Conservation (phyloP, 2,888 invertebrate species). For the Latrodectus hesperus region DNA sequence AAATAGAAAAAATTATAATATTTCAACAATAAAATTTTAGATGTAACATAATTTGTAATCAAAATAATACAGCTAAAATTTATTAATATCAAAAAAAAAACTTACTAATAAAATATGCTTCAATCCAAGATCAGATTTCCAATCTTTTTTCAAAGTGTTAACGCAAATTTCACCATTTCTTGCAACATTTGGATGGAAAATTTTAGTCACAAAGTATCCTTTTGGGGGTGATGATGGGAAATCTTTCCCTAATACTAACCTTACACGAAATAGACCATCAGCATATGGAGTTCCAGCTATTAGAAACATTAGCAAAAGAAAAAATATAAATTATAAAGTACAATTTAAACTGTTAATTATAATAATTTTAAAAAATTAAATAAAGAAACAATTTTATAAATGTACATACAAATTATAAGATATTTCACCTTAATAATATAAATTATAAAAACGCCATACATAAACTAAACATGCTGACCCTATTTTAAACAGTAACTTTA, state of each 20-base stretch:
- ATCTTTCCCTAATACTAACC: slow-evolving; percentile 91
- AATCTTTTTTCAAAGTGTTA: slow-evolving; percentile 95
- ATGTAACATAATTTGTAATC: background rate
- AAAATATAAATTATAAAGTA: no score
- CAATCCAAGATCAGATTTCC: slow-evolving; percentile 96
- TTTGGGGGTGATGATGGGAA: slow-evolving; percentile 94
- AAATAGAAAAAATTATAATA: no score
- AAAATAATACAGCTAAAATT: background rate
- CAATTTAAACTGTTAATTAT: no score
- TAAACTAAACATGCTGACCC: no score
- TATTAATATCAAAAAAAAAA: background rate
- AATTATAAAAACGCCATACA: no score
- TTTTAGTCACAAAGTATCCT: slow-evolving; percentile 92
- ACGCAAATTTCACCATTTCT: slow-evolving; percentile 96
- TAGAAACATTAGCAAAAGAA: no score
- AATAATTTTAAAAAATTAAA: no score
- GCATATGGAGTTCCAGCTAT: slow-evolving; percentile 92
- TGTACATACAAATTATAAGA: no score
- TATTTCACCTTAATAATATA: no score
- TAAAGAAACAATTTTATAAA: no score
- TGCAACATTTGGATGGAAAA: slow-evolving; percentile 98
- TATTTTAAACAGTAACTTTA: no score
- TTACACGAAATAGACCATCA: slow-evolving; percentile 91
- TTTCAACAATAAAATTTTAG: no score
- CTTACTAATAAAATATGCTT: slow-evolving; percentile 91